phyloP scores from a whole-genome alignment of 2,113 vertebrate species.

The Hyperopisus bebe region DNA sequence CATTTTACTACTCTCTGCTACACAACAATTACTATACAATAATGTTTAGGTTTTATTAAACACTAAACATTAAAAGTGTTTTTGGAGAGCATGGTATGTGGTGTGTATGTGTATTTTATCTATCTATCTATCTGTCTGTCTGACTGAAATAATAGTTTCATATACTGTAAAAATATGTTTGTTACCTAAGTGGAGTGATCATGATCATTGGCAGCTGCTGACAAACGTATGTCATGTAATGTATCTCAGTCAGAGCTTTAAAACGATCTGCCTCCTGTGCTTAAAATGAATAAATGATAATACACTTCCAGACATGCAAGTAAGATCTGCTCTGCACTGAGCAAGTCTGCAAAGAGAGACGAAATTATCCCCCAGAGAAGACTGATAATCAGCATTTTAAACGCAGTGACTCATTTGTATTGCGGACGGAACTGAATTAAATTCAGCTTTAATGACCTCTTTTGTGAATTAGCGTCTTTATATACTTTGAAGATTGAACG shows the following conservation, averaged over 20 bases:
- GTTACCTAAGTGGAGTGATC: background rate
- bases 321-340: background rate
- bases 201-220: background rate
- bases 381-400: conserved; percentile 12
- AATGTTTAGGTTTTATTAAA: too few species aligned
- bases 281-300: background rate
- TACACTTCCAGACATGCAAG: background rate
- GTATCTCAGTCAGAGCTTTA: background rate
- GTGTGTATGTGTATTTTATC: too few species aligned
- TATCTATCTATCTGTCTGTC: too few species aligned
- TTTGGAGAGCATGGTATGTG: background rate
- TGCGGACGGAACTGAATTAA: background rate
- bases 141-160: background rate
- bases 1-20: too few species aligned
- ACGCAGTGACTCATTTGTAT: conserved; percentile 2
- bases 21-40: too few species aligned
- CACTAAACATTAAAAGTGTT: background rate
- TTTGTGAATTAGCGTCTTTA: background rate
- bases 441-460: background rate
- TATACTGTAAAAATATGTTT: background rate
- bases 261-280: background rate
- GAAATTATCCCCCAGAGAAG: conserved; percentile 1
- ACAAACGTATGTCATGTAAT: background rate
- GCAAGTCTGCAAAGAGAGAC: background rate
- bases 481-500: background rate